Base-by-base conservation (phyloP, 1,140 invertebrate species). In the Pollicipes pollicipes region DNA sequence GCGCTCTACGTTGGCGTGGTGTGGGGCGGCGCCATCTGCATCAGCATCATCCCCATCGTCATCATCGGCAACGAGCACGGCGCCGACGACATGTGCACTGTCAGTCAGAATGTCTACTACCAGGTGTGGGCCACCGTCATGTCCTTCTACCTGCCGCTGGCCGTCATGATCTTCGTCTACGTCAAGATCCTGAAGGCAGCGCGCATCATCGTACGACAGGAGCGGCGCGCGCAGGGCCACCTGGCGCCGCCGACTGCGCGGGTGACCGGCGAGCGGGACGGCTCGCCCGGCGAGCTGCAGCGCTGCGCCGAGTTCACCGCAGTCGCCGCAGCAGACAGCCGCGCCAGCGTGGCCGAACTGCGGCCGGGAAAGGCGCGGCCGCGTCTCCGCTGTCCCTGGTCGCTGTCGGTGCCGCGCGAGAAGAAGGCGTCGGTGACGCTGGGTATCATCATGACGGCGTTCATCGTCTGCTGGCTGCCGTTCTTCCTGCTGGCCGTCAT, bases 391-490 rank as follows among this genome's bases (percentile, higher is more conserved):
- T n/a, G n/a, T 45, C 10, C 24, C 10, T 45, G 37, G 10, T 13
- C 37, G 24, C 10, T 45, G 37, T 10, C 10, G 24, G 37, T 45
- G 37, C 37, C 37, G 10, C 37, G 37, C 37, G 37, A 45, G 37
- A 45, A 45, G 37, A 45, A 45, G 37, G 37, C 37, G 10, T 45
- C 37, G 24, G 24, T 45, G 10, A 45, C 37, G 37, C 37, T 45
- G 10, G 95, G 94, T 21, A 97, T 98, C 71, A 97, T 98, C 70
- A 95, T 95, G 91, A 94, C 91, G 73, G 93, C 94, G 1, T 98
- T 98, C 77, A 91, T 89, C 24, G 83, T 97, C 70, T 98, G 95
- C 78, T 98, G 95, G 95, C 81, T 98, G 58, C 96, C 96, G 0
- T 98, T 97, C 79, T 97, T 98, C 80, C 90, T 96, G 10, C 83